These are phyloP conservation scores for Galeruca laticollis DNA, from an alignment of 2,888 invertebrate genomes.

Conservation along the genomic window DNA sequence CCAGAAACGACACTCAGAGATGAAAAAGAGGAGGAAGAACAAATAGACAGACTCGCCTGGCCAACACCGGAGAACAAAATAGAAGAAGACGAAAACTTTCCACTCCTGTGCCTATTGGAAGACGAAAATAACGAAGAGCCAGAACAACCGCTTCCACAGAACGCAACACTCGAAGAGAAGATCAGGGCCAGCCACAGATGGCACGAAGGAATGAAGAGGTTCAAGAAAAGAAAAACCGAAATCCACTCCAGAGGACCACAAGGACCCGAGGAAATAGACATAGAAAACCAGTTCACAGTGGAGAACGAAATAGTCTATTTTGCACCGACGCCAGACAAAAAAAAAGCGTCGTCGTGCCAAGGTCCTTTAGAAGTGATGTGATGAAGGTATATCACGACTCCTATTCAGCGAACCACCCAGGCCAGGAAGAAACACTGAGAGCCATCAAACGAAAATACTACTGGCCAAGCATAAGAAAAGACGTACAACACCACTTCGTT, in stretches of 20 bases:
- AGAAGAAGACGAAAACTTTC: background rate
- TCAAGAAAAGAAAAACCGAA: background rate
- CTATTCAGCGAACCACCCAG: conserved; percentile 45
- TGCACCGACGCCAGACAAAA: no score
- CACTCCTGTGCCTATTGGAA: background rate
- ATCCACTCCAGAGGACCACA: background rate
- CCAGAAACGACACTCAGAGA: no score
- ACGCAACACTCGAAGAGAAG: no score
- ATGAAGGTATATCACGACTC: conserved; percentile 30
- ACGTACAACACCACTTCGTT: conserved; percentile 29
- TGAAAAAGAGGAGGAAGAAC: no score
- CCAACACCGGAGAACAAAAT: no score
- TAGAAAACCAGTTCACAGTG: no score
- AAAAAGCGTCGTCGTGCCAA: no score
- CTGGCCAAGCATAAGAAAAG: conserved; percentile 49
- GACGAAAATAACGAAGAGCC: no score
- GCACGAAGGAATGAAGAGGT: background rate
- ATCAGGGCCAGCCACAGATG: no score
- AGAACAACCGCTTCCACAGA: background rate
- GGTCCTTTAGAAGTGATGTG: background rate
- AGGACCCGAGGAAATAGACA: background rate
- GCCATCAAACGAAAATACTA: conserved; percentile 46
- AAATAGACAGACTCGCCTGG: no score
- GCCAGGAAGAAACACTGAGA: conserved; percentile 49
- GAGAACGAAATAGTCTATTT: no score